A percentile compares a stretch with the other conserved stretches of the same genome.
Evolutionary conservation across 2,797 vertebrate genomes (phyloP).

Genomic region (Podargus strigoides): DNA sequence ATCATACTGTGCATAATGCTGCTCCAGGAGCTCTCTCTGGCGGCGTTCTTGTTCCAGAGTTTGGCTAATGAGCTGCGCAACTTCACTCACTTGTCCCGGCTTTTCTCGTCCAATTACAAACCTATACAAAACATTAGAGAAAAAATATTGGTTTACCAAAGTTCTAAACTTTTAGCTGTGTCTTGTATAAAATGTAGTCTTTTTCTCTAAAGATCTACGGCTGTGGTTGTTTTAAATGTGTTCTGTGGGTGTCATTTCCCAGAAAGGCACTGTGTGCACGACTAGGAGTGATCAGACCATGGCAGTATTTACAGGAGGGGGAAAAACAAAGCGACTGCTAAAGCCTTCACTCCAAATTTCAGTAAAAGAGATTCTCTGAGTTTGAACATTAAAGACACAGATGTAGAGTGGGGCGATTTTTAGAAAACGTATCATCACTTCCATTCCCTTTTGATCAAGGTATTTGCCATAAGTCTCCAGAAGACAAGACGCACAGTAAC

Average conservation of each 20-base stretch:
- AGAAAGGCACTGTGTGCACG: neutral
- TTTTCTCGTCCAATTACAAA: slow-evolving; percentile 96
- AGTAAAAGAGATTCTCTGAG: neutral
- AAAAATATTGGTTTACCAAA: neutral
- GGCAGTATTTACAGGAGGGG: neutral
- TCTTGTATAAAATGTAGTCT: neutral
- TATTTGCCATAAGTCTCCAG: neutral
- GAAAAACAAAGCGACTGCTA: neutral
- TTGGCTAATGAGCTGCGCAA: slow-evolving; percentile 95
- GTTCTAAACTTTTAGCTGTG: neutral
- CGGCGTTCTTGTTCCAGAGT: slow-evolving; percentile 94
- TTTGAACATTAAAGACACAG: neutral
- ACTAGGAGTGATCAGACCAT: neutral
- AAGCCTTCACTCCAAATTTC: neutral
- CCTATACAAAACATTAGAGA: slow-evolving; percentile 72
- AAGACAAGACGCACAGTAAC: neutral
- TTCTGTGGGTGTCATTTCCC: neutral
- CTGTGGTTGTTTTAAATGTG: neutral
- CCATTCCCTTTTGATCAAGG: neutral
- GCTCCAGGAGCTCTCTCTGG: slow-evolving; percentile 93
- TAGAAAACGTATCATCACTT: neutral
- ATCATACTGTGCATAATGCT: slow-evolving; percentile 94
- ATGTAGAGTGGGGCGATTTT: neutral
- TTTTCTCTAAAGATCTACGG: neutral
- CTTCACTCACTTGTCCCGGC: slow-evolving; percentile 97